A percentile compares a stretch with the other conserved stretches of the same genome.
These are phyloP conservation scores for Sebastes paucispinis DNA, from an alignment of 2,797 vertebrate species.

Conservation along the genomic window DNA sequence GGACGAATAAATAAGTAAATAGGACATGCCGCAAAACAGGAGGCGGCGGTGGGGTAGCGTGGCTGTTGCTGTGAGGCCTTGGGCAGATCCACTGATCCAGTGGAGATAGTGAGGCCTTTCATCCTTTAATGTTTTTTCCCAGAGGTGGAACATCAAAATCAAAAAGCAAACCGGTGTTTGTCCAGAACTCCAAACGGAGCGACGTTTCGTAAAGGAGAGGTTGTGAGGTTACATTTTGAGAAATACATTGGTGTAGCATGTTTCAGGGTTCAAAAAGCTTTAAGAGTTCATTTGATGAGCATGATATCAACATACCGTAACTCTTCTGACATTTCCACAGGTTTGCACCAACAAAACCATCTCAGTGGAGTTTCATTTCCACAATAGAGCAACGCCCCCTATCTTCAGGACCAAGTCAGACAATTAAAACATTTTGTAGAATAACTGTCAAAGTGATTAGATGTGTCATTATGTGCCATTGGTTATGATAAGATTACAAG, in stretches of 20 bases:
- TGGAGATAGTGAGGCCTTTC: constrained; percentile 66
- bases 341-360: background rate
- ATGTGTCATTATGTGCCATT: background rate
- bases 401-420: background rate
- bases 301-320: background rate
- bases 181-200: constrained; percentile 11
- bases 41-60: constrained; percentile 46
- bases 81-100: constrained; percentile 70
- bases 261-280: background rate
- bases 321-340: background rate
- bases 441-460: background rate
- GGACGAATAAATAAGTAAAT: constrained; percentile 80
- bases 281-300: background rate
- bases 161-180: constrained; percentile 32
- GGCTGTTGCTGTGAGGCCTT: constrained; percentile 55
- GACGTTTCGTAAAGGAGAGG: background rate
- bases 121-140: constrained; percentile 60
- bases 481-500: background rate
- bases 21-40: constrained; percentile 74
- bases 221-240: background rate
- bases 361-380: background rate
- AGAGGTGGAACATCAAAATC: constrained; percentile 36
- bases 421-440: background rate
- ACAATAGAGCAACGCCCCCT: background rate
- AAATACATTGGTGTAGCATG: background rate